phyloP scores from a whole-genome alignment of 2,797 vertebrate species.

The Rhinogobio ventralis region DNA sequence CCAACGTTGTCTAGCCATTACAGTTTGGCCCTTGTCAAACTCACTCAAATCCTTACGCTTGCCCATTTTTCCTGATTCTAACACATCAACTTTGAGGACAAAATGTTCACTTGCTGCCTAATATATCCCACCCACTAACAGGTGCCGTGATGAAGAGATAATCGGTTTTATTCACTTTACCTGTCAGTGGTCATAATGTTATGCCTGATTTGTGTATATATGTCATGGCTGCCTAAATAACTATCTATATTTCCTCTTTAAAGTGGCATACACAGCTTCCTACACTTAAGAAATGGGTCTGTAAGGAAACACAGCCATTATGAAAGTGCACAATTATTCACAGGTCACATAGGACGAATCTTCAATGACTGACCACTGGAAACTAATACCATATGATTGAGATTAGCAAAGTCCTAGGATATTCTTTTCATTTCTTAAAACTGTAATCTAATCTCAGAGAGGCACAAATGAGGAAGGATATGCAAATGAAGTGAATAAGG shows the following conservation, averaged over 20 bases:
- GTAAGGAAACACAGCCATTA: background rate
- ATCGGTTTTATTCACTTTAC: too few relatives aligned
- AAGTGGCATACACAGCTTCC: too few relatives aligned
- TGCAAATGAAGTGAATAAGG: background rate
- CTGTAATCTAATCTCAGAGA: conserved; percentile 51
- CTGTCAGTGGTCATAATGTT: too few relatives aligned
- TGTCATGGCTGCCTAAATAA: background rate
- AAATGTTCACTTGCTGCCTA: too few relatives aligned
- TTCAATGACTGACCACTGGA: conserved; percentile 7
- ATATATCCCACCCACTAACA: too few relatives aligned
- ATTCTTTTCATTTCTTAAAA: conserved; percentile 29
- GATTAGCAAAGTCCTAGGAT: background rate
- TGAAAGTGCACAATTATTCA: background rate
- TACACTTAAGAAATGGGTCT: background rate
- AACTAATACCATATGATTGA: background rate
- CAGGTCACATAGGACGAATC: background rate
- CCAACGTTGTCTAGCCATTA: too few relatives aligned
- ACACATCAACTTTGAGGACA: too few relatives aligned
- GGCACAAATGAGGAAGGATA: conserved; percentile 52
- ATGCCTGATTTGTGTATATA: too few relatives aligned
- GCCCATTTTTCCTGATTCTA: too few relatives aligned
- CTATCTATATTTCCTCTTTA: background rate
- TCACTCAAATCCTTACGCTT: too few relatives aligned
- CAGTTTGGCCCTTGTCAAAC: too few relatives aligned
- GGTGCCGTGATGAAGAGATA: too few relatives aligned